These are phyloP conservation scores for Porites cylindrica DNA, from an alignment of 92 coral and sea anemone genomes.

Conservation along the genomic window DNA sequence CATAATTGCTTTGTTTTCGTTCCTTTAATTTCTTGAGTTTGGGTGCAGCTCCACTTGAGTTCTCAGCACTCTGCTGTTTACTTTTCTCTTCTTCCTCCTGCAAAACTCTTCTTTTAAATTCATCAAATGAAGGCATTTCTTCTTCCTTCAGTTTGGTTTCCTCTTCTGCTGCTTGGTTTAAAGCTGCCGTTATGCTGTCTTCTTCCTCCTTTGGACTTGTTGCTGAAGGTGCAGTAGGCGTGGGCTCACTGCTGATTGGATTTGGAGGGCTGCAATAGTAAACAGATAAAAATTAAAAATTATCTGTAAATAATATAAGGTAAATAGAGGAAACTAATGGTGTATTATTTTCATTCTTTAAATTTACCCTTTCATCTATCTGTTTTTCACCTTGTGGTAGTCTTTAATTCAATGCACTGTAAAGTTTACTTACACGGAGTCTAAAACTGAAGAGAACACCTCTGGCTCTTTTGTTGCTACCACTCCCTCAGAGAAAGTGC, in stretches of 20 bases:
- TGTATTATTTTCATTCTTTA: too few relatives aligned
- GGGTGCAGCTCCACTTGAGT: conserved; percentile 40
- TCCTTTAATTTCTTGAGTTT: conserved; percentile 84
- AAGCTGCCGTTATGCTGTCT: conserved; percentile 77
- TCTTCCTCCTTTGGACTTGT: conserved; percentile 42
- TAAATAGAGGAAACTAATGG: too few relatives aligned
- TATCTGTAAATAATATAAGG: too few relatives aligned
- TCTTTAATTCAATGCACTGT: too few relatives aligned
- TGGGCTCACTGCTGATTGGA: conserved; percentile 17
- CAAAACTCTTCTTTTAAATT: conserved; percentile 86
- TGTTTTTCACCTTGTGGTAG: too few relatives aligned
- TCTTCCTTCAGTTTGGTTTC: conserved; percentile 73
- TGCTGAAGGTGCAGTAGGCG: conserved; percentile 27
- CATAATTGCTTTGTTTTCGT: conserved; percentile 93
- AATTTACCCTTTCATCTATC: too few relatives aligned
- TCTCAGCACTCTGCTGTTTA: conserved; percentile 61
- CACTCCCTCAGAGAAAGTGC: background rate
- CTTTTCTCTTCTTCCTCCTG: conserved; percentile 91
- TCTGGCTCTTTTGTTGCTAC: conserved; percentile 30
- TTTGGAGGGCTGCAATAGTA: conserved; percentile 25
- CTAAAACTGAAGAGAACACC: conserved; percentile 12
- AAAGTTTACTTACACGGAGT: conserved; percentile 26
- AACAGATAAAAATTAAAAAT: background rate
- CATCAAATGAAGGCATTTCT: conserved; percentile 99
- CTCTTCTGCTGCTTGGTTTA: conserved; percentile 89